A percentile compares a stretch with the other conserved stretches of the same genome.
These are phyloP conservation scores for Todus mexicanus DNA, from an alignment of 2,797 vertebrate species.

Conservation along the genomic window DNA sequence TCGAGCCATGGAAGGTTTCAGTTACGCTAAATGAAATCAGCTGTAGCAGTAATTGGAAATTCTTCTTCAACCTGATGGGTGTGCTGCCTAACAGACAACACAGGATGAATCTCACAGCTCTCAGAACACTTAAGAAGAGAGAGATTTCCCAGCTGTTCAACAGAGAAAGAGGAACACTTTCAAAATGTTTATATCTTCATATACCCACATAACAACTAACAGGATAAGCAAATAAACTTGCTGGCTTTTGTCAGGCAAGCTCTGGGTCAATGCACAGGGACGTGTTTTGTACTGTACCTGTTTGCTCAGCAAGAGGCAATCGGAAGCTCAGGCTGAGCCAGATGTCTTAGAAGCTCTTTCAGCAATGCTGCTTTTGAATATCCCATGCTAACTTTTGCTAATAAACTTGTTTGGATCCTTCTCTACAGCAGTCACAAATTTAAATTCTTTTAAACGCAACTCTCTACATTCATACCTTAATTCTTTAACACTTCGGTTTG, in stretches of 20 bases:
- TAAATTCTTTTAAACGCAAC: not conserved
- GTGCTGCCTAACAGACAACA: constrained; percentile 34
- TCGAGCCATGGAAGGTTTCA: constrained; percentile 37
- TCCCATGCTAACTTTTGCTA: not conserved
- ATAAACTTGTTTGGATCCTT: not conserved
- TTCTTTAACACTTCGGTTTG: not conserved
- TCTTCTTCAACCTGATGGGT: constrained; percentile 11
- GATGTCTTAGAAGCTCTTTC: not conserved
- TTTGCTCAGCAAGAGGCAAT: not conserved
- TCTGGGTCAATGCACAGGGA: not conserved
- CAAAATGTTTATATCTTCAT: not conserved
- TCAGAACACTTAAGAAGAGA: not conserved
- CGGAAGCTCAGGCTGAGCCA: not conserved
- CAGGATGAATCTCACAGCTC: not conserved
- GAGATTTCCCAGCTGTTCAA: not conserved
- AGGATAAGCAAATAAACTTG: not conserved
- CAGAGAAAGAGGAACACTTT: not conserved
- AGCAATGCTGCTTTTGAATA: not conserved
- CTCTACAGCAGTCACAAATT: not conserved
- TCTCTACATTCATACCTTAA: not conserved
- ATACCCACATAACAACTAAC: not conserved
- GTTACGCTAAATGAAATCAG: constrained; percentile 57
- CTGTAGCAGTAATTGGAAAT: constrained; percentile 25
- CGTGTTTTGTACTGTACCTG: not conserved
- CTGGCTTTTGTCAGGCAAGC: not conserved